Evolutionary conservation across 1,140 invertebrate species (phyloP), one percentile per base, ranked within the genome.

Genomic region (Holcopasites calliopsidis): DNA sequence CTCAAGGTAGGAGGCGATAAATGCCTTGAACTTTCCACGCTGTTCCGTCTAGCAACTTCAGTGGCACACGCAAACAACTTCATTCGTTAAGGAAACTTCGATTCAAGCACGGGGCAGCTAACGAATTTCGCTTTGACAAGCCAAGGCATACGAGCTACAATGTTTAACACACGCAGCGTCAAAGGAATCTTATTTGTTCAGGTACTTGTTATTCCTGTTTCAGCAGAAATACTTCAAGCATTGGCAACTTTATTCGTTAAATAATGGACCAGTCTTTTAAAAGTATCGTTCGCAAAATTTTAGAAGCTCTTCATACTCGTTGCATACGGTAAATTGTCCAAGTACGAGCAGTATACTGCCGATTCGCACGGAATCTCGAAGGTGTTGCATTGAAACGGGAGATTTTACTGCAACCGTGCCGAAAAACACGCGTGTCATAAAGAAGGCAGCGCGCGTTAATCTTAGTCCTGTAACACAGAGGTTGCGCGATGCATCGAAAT

Each of bases 31-130:
- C 77, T 75, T 58, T 69, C 72, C 6, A 2, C 28, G 18, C 18
- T 28, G 54, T 35, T 28, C 44, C 57, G 44, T 62, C 35, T 38
- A 65, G 40, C 77, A 62, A 33, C 71, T 52, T 40, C 54, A 28
- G 31, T 60, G 3, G 18, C 23, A 28, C 44, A 21, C 8, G 38
- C 66, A 26, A 26, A 13, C 50, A 80, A 76, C 50, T 71, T 80
- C 49, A 49, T 64, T 81, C 71, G 79, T 23, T 52, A 47, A 2
- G 10, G 44, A 47, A 79, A 80, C 40, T 82, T 77, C n/a, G 47
- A 60, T 50, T 65, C 60, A 66, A 65, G 54, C 52, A 38, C 26
- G 26, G 52, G 38, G 23, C 23, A 23, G 52, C 16, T 65, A 35
- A 68, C 72, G 52, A 75, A 75, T 68, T 75, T 58, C 54, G 13